Evolutionary conservation across 2,797 vertebrate species (phyloP).

Genomic region (Melanotaenia nigrans): DNA sequence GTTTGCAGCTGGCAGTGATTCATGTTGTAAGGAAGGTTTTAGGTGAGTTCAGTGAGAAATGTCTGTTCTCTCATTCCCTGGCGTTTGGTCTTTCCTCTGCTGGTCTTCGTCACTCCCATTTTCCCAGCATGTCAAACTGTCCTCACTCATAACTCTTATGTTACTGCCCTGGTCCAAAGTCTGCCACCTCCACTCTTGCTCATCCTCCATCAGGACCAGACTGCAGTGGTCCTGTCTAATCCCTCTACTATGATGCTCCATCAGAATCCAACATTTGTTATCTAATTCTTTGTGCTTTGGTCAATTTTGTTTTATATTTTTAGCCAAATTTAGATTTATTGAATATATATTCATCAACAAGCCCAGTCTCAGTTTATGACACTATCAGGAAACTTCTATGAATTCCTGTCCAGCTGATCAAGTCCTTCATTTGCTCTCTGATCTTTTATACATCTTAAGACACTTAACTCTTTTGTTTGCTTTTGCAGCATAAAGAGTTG

Average conservation of each 20-base stretch:
- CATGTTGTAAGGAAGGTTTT: not conserved
- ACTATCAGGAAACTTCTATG: too few relatives aligned
- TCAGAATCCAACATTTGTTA: too few relatives aligned
- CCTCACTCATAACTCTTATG: not conserved
- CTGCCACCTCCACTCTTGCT: not conserved
- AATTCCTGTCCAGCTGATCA: too few relatives aligned
- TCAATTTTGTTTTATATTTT: too few relatives aligned
- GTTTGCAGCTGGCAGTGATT: not conserved
- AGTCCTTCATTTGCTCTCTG: too few relatives aligned
- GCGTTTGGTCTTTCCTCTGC: not conserved
- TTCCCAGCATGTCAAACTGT: not conserved
- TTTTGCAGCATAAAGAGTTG: conserved; percentile 19
- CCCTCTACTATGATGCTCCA: too few relatives aligned
- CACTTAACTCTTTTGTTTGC: conserved; percentile 34
- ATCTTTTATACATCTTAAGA: not conserved
- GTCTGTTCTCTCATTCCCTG: not conserved
- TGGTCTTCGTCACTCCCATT: not conserved
- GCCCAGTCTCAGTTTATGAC: too few relatives aligned
- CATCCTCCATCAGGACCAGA: not conserved
- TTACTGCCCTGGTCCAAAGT: not conserved
- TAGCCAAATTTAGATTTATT: too few relatives aligned
- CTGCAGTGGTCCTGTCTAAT: too few relatives aligned
- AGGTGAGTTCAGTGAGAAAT: not conserved
- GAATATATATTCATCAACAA: too few relatives aligned
- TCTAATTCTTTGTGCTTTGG: too few relatives aligned